Evolutionary conservation across 1,140 invertebrate species (phyloP).

Genomic region (Megalopta genalis): DNA sequence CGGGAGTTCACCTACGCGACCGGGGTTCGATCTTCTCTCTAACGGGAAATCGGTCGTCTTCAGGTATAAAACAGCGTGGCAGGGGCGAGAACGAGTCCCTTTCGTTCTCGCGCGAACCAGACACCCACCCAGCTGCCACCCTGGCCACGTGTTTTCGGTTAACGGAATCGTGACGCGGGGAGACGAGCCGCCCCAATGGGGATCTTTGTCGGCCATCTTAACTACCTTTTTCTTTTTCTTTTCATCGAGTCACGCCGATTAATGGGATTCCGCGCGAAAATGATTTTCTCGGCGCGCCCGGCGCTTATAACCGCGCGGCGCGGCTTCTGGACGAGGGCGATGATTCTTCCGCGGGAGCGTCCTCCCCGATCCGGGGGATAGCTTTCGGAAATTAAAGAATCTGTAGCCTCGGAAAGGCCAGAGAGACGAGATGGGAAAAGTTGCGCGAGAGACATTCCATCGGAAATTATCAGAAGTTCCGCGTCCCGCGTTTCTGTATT

Average conservation of each 20-base stretch:
- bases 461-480: too few species aligned
- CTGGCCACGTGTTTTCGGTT: conserved; percentile 40
- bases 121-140: neutral
- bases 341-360: neutral
- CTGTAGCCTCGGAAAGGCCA: too few species aligned
- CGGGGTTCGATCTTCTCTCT: conserved; percentile 48
- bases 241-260: conserved; percentile 46
- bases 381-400: neutral
- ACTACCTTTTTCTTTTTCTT: conserved; percentile 17
- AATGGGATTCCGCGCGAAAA: conserved; percentile 47
- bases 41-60: conserved; percentile 48
- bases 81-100: too few species aligned
- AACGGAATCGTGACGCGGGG: conserved; percentile 40
- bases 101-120: neutral
- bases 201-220: conserved; percentile 2
- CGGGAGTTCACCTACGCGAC: conserved; percentile 23
- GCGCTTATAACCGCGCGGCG: conserved; percentile 25
- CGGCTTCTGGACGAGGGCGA: neutral
- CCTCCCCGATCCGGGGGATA: neutral
- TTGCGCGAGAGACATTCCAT: too few species aligned
- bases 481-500: too few species aligned
- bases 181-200: conserved; percentile 33
- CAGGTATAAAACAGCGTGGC: conserved; percentile 4
- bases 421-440: too few species aligned
- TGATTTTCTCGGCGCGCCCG: conserved; percentile 12